Percentiles rank a stretch among this genome's conserved stretches.
phyloP scores from a whole-genome alignment of 92 coral and sea anemone genomes.

The Epizoanthus fatuus region DNA sequence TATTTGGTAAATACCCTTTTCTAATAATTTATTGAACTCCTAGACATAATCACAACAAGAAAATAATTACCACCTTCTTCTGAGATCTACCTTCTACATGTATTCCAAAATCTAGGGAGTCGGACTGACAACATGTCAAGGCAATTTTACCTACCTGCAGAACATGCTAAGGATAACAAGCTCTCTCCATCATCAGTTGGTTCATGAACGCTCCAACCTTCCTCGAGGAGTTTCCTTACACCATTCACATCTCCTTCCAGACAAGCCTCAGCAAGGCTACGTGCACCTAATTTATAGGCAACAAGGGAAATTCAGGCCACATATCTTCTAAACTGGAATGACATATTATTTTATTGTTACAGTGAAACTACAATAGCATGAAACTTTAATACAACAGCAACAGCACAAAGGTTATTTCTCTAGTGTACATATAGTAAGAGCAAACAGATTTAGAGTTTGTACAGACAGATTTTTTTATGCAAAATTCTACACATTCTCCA shows the following conservation, averaged over 20 bases:
- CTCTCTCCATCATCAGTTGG: constrained; percentile 99
- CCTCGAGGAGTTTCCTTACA: constrained; percentile 92
- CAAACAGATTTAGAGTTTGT: too few species aligned
- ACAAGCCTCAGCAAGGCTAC: constrained; percentile 98
- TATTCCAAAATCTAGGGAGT: background rate
- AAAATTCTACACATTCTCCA: too few species aligned
- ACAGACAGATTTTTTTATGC: too few species aligned
- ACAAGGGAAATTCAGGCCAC: background rate
- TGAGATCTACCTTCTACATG: too few species aligned
- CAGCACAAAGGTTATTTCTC: background rate
- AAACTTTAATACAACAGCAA: too few species aligned
- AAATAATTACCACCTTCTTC: too few species aligned
- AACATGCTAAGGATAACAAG: constrained; percentile 95
- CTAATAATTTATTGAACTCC: too few species aligned
- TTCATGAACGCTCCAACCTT: constrained; percentile 99
- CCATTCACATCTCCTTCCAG: constrained; percentile 98
- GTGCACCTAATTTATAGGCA: constrained; percentile 73
- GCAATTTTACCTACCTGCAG: constrained; percentile 81
- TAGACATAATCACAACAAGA: too few species aligned
- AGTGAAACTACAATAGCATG: too few species aligned
- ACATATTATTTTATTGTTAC: too few species aligned
- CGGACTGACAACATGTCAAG: background rate
- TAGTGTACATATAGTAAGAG: too few species aligned
- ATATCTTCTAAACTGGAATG: background rate
- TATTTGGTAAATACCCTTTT: too few species aligned